phyloP scores from a whole-genome alignment of 2,888 invertebrate genomes.

The Dasysyrphus albostriatus region DNA sequence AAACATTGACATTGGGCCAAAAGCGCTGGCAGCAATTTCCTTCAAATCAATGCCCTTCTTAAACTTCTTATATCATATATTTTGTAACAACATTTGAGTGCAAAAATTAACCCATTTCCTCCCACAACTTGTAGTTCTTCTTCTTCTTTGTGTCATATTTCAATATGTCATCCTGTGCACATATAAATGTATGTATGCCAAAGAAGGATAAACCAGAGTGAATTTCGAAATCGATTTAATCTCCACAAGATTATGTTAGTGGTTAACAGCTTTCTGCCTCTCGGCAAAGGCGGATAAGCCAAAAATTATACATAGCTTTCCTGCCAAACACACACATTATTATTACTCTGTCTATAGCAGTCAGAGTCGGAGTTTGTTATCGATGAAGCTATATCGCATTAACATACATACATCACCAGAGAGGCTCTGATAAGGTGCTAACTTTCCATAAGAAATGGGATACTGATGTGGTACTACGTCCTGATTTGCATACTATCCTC shows the following conservation, averaged over 20 bases:
- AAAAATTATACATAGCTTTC: slow-evolving; percentile 52
- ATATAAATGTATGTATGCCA: slow-evolving; percentile 12
- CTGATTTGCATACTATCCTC: slow-evolving; percentile 51
- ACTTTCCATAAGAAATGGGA: slow-evolving; percentile 49
- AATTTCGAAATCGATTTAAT: slow-evolving; percentile 59
- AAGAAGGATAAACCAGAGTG: slow-evolving; percentile 26
- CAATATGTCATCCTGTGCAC: slow-evolving; percentile 2
- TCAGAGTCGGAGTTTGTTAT: slow-evolving; percentile 30
- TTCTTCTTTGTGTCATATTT: slow-evolving; percentile 11
- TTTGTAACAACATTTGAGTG: not conserved
- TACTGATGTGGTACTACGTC: slow-evolving; percentile 6
- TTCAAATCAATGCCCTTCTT: slow-evolving; percentile 43
- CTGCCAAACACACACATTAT: slow-evolving; percentile 22
- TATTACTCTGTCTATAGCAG: slow-evolving; percentile 55
- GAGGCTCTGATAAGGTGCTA: slow-evolving; percentile 56
- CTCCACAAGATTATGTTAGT: slow-evolving; percentile 57
- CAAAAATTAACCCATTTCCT: slow-evolving; percentile 58
- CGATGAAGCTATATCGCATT: slow-evolving; percentile 61
- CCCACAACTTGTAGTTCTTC: not conserved
- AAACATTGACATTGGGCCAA: slow-evolving; percentile 56
- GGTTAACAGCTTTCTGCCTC: slow-evolving; percentile 32
- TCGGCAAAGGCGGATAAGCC: slow-evolving; percentile 40
- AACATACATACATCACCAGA: slow-evolving; percentile 53
- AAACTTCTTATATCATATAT: not conserved
- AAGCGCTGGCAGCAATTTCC: slow-evolving; percentile 38